phyloP scores from a whole-genome alignment of 2,797 vertebrate species.

The Tinamus major region DNA sequence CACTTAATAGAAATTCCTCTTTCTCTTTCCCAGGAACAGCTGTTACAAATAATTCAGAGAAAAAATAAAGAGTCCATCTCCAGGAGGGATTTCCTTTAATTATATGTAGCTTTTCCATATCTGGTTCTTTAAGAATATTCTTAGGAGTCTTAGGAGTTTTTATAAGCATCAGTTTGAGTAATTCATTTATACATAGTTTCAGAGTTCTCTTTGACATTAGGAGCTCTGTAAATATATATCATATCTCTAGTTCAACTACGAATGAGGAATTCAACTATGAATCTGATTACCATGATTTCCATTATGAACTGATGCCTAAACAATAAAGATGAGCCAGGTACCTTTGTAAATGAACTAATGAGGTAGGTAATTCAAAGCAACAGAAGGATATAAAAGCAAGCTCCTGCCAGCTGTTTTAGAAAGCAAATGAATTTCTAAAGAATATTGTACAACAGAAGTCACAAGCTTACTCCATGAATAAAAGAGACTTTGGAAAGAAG shows the following conservation, averaged over 20 bases:
- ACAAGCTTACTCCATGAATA: background rate
- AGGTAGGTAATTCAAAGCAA: no score
- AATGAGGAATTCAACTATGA: background rate
- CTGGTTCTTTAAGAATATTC: background rate
- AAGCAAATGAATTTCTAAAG: background rate
- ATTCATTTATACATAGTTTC: background rate
- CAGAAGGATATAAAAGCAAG: no score
- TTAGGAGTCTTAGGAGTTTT: background rate
- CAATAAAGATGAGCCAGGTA: background rate
- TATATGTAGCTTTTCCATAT: background rate
- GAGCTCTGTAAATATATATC: background rate
- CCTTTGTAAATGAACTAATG: background rate
- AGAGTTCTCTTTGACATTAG: background rate
- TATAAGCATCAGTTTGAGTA: background rate
- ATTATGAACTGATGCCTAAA: background rate
- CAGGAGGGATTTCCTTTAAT: background rate
- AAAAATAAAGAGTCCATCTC: background rate
- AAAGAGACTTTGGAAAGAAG: background rate
- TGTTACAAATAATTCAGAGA: background rate
- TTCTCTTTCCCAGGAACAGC: background rate
- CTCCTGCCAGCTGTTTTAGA: no score
- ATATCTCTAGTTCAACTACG: background rate
- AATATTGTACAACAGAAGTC: background rate
- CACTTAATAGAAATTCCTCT: background rate
- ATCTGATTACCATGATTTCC: background rate